Percentiles rank a stretch among this genome's conserved stretches.
Conservation (phyloP, 2,888 invertebrate species). For the Corbicula japonica region DNA sequence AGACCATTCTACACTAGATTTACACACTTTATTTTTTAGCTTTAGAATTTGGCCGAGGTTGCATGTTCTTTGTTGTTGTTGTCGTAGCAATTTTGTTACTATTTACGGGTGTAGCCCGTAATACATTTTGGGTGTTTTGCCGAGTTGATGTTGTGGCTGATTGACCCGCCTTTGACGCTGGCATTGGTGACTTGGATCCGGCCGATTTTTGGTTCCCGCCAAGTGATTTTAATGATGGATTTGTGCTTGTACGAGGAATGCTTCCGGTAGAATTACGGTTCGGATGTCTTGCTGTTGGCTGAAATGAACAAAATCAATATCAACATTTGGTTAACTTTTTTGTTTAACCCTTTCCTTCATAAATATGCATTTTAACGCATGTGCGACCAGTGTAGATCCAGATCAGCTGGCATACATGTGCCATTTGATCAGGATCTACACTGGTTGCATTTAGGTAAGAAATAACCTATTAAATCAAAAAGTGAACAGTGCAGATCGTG, state of each 20-base stretch:
- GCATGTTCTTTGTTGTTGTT: slow-evolving; percentile 11
- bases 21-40: slow-evolving; percentile 31
- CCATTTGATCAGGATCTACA: too few relatives aligned
- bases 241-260: slow-evolving; percentile 36
- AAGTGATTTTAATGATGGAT: slow-evolving; percentile 32
- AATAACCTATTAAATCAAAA: too few relatives aligned
- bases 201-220: slow-evolving; percentile 25
- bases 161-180: slow-evolving; percentile 13
- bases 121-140: slow-evolving; percentile 21
- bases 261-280: slow-evolving; percentile 33
- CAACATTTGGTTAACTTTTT: too few relatives aligned
- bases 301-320: too few relatives aligned
- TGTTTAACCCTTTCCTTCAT: too few relatives aligned
- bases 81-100: slow-evolving; percentile 8
- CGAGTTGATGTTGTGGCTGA: slow-evolving; percentile 1
- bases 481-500: too few relatives aligned
- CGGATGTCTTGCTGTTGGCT: too few relatives aligned
- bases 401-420: too few relatives aligned
- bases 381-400: too few relatives aligned
- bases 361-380: too few relatives aligned
- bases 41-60: slow-evolving; percentile 21
- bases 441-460: too few relatives aligned
- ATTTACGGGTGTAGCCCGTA: slow-evolving; percentile 25
- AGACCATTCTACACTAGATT: neutral
- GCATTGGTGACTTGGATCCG: slow-evolving; percentile 53